Evolutionary conservation across 2,113 vertebrate species (phyloP), one percentile per base, ranked within the genome.

Genomic region (Brachyhypopomus gauderio): DNA sequence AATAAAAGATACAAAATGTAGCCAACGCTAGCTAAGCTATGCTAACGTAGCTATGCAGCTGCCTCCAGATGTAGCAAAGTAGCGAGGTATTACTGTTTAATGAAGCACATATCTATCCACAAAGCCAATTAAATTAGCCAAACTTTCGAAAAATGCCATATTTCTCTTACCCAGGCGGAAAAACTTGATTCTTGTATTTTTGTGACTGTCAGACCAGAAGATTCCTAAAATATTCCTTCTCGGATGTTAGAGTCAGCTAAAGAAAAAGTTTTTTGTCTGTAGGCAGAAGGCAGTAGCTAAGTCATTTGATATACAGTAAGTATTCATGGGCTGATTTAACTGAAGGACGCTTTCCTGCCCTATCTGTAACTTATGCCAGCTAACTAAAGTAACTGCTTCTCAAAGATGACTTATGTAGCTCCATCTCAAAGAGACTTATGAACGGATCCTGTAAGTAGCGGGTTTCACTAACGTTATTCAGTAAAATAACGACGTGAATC

Each of bases 151-250:
- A 34, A 20, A 30, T 38, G 1, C 55, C 0, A 55, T 56, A 73
- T 25, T 41, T 45, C 8, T 22, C 81, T 83, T 78, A 83, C 81
- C 81, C n/a, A 59, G 67, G 58, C 60, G n/a, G 27, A 38, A 48
- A 52, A 81, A n/a, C n/a, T 41, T 30, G 73, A 60, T 62, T 41
- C 23, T 36, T 30, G 55, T 60, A 60, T 1, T 30, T 67, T 74
- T 22, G 75, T 69, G 17, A 36, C 66, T 38, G 20, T 73, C 8
- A 59, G 19, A 16, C 27, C 34, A 59, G 16, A 74, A 64, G 56
- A 27, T 23, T 14, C 45, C 45, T 52, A 52, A 52, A 52, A 52
- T 12, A 52, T 52, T 14, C 72, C 45, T 41, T 58, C 16, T 36
- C 3, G 19, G 64, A 27, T 30, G 72, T 41, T 75, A 4, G 27